phyloP scores from a whole-genome alignment of 2,888 invertebrate genomes.

The Heliconius ismenius region DNA sequence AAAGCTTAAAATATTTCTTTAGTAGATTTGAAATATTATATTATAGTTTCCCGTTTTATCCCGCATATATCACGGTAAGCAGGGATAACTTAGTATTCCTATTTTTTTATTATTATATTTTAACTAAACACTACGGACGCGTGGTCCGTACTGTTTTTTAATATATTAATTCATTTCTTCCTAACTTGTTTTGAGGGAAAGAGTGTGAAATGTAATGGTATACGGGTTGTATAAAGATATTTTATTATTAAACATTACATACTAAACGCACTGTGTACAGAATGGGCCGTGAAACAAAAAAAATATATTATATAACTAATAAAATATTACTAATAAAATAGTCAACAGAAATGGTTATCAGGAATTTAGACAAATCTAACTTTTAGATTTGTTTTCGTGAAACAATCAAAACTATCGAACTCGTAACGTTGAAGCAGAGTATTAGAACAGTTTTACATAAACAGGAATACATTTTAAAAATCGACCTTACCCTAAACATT shows the following conservation, averaged over 20 bases:
- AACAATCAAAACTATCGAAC: conserved; percentile 19
- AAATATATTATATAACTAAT: background rate
- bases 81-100: too few relatives aligned
- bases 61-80: too few relatives aligned
- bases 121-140: too few relatives aligned
- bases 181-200: too few relatives aligned
- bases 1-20: background rate
- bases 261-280: background rate
- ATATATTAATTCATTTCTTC: too few relatives aligned
- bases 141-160: too few relatives aligned
- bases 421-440: background rate
- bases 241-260: too few relatives aligned
- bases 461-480: background rate
- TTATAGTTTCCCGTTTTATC: too few relatives aligned
- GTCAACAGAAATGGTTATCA: conserved; percentile 4
- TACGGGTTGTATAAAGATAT: too few relatives aligned
- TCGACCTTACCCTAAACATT: too few relatives aligned
- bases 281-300: background rate
- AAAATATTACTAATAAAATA: background rate
- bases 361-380: conserved; percentile 11
- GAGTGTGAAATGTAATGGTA: too few relatives aligned
- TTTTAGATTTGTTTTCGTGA: conserved; percentile 12
- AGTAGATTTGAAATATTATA: background rate
- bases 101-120: too few relatives aligned
- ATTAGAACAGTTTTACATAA: background rate